Evolutionary conservation across 2,113 vertebrate species (phyloP), one percentile per base, ranked within the genome.

Genomic region (Acanthochromis polyacanthus): DNA sequence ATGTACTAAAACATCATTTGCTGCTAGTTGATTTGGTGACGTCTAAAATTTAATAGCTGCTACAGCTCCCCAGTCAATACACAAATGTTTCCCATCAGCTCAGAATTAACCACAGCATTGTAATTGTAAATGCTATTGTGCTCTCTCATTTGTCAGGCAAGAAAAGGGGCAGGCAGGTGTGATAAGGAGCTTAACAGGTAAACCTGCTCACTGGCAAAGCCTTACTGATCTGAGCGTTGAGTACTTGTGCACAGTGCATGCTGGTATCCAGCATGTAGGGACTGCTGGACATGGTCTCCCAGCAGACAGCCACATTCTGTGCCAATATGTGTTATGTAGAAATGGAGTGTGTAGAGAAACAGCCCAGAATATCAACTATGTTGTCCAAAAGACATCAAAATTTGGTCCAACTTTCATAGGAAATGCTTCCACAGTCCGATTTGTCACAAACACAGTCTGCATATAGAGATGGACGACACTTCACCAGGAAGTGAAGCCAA

Each of bases 131-230:
- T 60, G 36, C n/a, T 66, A 14, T 48, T n/a, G 19, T 78, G 20
- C 67, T 53, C 0, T 40, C 20, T 50, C 15, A 55, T 67, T 68
- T 61, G 30, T 43, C 40, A 48, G 8, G 51, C 43, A 75, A 36
- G 14, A 72, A 64, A 58, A 25, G 38, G 48, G 15, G 22, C 46
- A 28, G 55, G 51, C 75, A 82, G 66, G 53, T 69, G 60, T 61
- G 28, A 52, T 74, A 66, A 74, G 43, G 32, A 78, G 64, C 73
- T 81, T 71, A 86, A 30, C 22, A 61, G 30, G 25, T 48, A 56
- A 74, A 81, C 61, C 36, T 43, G 36, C 60, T 70, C 60, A 53
- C 3, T 66, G 51, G 28, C 51, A 45, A 73, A 76, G 61, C 23
- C 28, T 48, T 30, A 20, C 19, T 38, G n/a, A 12, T 22, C 23